Percentiles rank a stretch among this genome's conserved stretches.
phyloP scores from a whole-genome alignment of 2,888 invertebrate species.

The Macrosiphum euphorbiae region DNA sequence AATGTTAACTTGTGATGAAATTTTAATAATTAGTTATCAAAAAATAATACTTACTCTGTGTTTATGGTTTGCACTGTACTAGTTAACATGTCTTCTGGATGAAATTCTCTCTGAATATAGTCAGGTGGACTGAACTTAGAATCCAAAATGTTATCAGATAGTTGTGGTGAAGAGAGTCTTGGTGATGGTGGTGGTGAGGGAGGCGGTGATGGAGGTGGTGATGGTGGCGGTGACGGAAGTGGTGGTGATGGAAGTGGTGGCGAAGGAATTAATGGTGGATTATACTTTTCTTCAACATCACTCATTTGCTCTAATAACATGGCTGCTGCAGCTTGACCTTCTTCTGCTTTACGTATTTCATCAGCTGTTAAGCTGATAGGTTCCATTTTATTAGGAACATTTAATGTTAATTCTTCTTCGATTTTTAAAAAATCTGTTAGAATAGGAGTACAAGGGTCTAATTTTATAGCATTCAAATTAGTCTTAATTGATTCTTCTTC shows the following conservation, averaged over 20 bases:
- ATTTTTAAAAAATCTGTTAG: conserved; percentile 26
- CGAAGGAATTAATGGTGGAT: conserved; percentile 14
- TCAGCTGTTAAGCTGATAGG: conserved; percentile 55
- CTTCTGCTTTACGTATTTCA: conserved; percentile 63
- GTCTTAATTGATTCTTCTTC: conserved; percentile 50
- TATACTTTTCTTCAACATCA: conserved; percentile 53
- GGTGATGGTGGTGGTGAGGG: not conserved
- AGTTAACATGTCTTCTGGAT: conserved; percentile 64
- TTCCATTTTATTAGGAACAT: conserved; percentile 22
- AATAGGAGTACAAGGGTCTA: conserved; percentile 42
- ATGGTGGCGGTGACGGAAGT: not conserved
- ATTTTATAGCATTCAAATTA: conserved; percentile 53
- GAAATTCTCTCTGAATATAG: conserved; percentile 54
- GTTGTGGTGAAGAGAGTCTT: not conserved
- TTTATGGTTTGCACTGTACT: conserved; percentile 50
- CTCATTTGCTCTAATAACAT: conserved; percentile 63
- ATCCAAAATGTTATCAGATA: conserved; percentile 29
- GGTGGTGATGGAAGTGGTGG: conserved; percentile 26
- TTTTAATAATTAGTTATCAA: not conserved
- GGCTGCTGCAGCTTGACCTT: conserved; percentile 63
- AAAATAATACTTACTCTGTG: conserved; percentile 48
- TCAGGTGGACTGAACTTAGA: conserved; percentile 45
- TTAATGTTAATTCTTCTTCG: conserved; percentile 2
- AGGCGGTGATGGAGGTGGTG: not conserved
- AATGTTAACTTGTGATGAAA: not conserved